phyloP scores from a whole-genome alignment of 1,140 invertebrate genomes.

The Adoxophyes honmai region DNA sequence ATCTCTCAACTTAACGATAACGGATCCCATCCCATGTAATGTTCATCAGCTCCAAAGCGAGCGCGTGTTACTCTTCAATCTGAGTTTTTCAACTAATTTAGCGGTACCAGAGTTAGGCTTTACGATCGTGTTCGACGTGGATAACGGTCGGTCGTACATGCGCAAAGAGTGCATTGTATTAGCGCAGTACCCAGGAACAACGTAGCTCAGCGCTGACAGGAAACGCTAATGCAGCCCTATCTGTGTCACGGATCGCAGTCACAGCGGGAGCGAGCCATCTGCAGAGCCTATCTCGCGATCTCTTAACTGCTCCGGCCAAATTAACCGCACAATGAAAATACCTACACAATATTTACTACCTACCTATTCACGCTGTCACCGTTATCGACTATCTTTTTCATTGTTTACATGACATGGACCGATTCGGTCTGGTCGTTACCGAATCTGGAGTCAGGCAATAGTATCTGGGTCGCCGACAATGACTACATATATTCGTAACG shows the following conservation, averaged over 20 bases:
- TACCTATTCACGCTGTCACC: slow-evolving; percentile 20
- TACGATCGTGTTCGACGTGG: background rate
- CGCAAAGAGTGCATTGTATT: slow-evolving; percentile 9
- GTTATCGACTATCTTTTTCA: slow-evolving; percentile 29
- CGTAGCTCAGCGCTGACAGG: slow-evolving; percentile 19
- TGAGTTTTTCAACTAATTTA: slow-evolving; percentile 5
- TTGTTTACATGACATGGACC: slow-evolving; percentile 38
- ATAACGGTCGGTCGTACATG: slow-evolving; percentile 11
- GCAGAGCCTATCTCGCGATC: slow-evolving; percentile 35
- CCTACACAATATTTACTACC: slow-evolving; percentile 22
- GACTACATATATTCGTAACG: slow-evolving; percentile 20
- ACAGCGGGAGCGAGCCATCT: slow-evolving; percentile 34
- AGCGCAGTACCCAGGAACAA: background rate
- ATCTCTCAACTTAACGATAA: slow-evolving; percentile 37
- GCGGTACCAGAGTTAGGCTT: background rate
- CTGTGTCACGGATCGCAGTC: slow-evolving; percentile 43
- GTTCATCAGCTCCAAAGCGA: slow-evolving; percentile 4
- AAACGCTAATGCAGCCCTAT: slow-evolving; percentile 39
- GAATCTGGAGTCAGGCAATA: slow-evolving; percentile 17
- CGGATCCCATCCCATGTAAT: slow-evolving; percentile 33
- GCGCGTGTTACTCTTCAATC: slow-evolving; percentile 11
- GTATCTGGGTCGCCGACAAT: slow-evolving; percentile 26
- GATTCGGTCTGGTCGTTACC: slow-evolving; percentile 27
- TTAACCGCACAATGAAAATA: slow-evolving; percentile 34
- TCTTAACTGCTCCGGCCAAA: slow-evolving; percentile 35